Percentiles rank a stretch among this genome's conserved stretches.
phyloP scores from a whole-genome alignment of 2,797 vertebrate genomes.

The Kryptopterus vitreolus region DNA sequence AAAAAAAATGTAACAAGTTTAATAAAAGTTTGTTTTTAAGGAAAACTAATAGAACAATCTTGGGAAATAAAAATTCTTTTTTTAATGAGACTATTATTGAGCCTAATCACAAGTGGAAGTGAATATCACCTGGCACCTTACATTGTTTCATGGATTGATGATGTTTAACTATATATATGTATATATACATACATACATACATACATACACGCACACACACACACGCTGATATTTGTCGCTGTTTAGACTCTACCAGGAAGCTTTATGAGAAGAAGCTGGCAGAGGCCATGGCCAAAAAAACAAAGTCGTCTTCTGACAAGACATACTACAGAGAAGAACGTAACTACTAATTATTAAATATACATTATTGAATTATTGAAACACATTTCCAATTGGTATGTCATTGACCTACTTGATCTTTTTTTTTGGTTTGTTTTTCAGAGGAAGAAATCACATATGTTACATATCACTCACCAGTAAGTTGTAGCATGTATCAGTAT shows the following conservation, averaged over 20 bases:
- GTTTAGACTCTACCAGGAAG: conserved; percentile 63
- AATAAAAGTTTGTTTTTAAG: background rate
- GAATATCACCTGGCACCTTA: background rate
- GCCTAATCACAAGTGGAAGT: background rate
- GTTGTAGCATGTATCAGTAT: conserved; percentile 43
- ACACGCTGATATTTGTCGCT: no score
- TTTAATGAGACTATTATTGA: background rate
- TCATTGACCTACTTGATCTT: background rate
- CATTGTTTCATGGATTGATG: no score
- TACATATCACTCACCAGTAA: conserved; percentile 66
- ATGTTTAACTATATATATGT: no score
- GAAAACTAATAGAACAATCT: no score
- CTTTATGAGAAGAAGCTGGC: conserved; percentile 73
- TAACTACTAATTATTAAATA: conserved; percentile 35
- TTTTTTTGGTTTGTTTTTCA: conserved; percentile 49
- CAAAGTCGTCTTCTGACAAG: conserved; percentile 62
- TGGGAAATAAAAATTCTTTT: no score
- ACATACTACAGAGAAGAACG: conserved; percentile 78
- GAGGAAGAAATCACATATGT: conserved; percentile 72
- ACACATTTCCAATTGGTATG: background rate
- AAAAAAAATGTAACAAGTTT: background rate
- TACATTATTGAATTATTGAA: background rate
- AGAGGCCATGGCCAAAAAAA: conserved; percentile 57
- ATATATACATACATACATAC: no score
- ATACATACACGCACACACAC: no score